Evolutionary conservation across 1,140 invertebrate species (phyloP).

Genomic region (Heterodera schachtii): DNA sequence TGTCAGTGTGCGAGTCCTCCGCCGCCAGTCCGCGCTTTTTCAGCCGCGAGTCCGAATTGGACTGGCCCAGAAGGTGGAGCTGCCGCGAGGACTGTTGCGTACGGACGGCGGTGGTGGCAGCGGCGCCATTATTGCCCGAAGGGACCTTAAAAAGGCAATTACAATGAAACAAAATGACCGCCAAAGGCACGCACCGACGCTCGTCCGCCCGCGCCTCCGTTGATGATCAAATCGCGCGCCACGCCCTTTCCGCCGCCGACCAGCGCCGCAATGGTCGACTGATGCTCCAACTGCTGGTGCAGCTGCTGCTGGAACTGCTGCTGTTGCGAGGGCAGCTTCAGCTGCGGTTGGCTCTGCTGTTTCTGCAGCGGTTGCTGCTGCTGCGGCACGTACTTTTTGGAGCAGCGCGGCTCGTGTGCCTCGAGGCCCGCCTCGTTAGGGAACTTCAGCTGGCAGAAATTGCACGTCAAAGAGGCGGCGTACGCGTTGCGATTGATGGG

Average conservation of each 20-base stretch:
- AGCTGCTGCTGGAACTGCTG: slow-evolving; percentile 36
- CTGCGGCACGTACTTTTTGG: slow-evolving; percentile 39
- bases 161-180: too few species aligned
- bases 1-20: slow-evolving; percentile 2
- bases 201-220: slow-evolving; percentile 41
- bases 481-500: slow-evolving; percentile 42
- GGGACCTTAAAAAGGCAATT: slow-evolving; percentile 5
- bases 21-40: slow-evolving; percentile 46
- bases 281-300: slow-evolving; percentile 42
- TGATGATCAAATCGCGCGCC: slow-evolving; percentile 48
- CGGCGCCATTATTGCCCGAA: neutral
- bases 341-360: slow-evolving; percentile 50
- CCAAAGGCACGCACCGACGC: slow-evolving; percentile 32
- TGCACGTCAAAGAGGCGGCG: slow-evolving; percentile 37
- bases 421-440: slow-evolving; percentile 55
- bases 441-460: slow-evolving; percentile 54
- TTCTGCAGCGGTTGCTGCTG: slow-evolving; percentile 38
- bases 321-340: slow-evolving; percentile 47
- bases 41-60: slow-evolving; percentile 24
- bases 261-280: slow-evolving; percentile 50
- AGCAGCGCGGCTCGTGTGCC: slow-evolving; percentile 53
- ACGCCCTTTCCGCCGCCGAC: slow-evolving; percentile 51
- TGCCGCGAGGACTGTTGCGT: slow-evolving; percentile 17
- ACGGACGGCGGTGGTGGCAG: neutral
- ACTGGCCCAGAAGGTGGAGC: slow-evolving; percentile 4